Evolutionary conservation across 2,888 invertebrate species (phyloP), one percentile per base, ranked within the genome.

Genomic region (Hipparchia sbordonii): DNA sequence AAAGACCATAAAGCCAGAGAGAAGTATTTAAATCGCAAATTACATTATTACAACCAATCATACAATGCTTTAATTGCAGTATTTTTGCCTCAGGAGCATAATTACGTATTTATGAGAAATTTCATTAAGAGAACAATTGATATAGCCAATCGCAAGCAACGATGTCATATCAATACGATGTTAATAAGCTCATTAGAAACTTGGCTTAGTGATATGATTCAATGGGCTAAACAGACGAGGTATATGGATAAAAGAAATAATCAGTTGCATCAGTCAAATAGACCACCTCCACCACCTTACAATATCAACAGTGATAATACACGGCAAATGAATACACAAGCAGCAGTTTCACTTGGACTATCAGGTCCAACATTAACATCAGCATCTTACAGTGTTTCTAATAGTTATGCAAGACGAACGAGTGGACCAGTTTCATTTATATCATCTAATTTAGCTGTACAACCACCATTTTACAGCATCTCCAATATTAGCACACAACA

Each of bases 1-100:
- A n/a, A 48, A n/a, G 51, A 56, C 7, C 51, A 51, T 45, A 62
- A 2, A 2, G 39, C 39, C 61, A 12, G 4, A 3, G 33, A 52
- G 9, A 46, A 51, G 9, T 33, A 69, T 72, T 9, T 54, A 3
- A 48, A 70, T 33, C 68, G 77, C 2, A 87, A 83, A 78, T 13
- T 60, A 2, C 77, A 82, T 70, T 81, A 79, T 71, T 88, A 82
- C 73, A 78, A 81, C 68, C 69, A 82, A n/a, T 83, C 86, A 0
- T 87, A 81, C 72, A 74, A 72, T 39, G 76, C 80, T 2, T 76
- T 84, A 46, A 67, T 78, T 39, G 76, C 78, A 61, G 70, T 87
- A 54, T 78, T 89, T 70, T 61, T 89, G 71, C 82, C 83, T 2
- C 81, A 80, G 76, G 81, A 83, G 75, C 78, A 80, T n/a, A 82